phyloP scores from a whole-genome alignment of 2,888 invertebrate species.

The Hololepta plana region DNA sequence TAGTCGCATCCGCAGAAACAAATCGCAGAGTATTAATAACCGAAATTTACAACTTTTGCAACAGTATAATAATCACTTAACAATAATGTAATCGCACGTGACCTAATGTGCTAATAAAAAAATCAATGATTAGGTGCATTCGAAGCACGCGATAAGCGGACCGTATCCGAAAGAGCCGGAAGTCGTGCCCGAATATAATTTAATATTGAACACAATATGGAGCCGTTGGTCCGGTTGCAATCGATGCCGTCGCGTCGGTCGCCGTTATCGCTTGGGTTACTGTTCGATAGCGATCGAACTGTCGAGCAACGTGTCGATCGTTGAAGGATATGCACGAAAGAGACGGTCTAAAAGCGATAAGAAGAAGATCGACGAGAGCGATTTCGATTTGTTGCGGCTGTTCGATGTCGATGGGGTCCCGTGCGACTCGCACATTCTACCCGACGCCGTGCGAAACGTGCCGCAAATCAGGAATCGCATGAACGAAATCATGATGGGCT shows the following conservation, averaged over 20 bases:
- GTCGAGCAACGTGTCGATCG: slow-evolving; percentile 1
- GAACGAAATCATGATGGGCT: slow-evolving; percentile 35
- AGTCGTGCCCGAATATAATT: slow-evolving; percentile 16
- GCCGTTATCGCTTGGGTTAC: slow-evolving; percentile 36
- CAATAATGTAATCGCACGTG: slow-evolving; percentile 3
- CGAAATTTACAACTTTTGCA: slow-evolving; percentile 3
- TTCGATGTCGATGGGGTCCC: slow-evolving; percentile 38
- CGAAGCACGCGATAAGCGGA: slow-evolving; percentile 14
- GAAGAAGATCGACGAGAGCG: slow-evolving; percentile 1
- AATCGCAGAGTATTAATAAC: slow-evolving; percentile 5
- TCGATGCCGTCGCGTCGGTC: slow-evolving; percentile 37
- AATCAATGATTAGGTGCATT: slow-evolving; percentile 17
- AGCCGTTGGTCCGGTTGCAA: slow-evolving; percentile 47
- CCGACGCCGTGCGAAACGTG: slow-evolving; percentile 24
- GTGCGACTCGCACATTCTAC: slow-evolving; percentile 36
- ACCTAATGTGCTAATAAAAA: slow-evolving; percentile 2
- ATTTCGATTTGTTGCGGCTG: slow-evolving; percentile 21
- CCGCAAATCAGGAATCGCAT: slow-evolving; percentile 25
- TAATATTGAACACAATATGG: slow-evolving; percentile 38
- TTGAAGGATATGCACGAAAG: neutral
- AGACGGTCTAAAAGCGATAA: too few species aligned
- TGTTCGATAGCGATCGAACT: slow-evolving; percentile 24
- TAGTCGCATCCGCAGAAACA: too few species aligned
- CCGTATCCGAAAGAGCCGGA: slow-evolving; percentile 20
- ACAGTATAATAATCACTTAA: neutral